Conservation (phyloP, 2,797 vertebrate species). For the Pangasius sanitwongsei region DNA sequence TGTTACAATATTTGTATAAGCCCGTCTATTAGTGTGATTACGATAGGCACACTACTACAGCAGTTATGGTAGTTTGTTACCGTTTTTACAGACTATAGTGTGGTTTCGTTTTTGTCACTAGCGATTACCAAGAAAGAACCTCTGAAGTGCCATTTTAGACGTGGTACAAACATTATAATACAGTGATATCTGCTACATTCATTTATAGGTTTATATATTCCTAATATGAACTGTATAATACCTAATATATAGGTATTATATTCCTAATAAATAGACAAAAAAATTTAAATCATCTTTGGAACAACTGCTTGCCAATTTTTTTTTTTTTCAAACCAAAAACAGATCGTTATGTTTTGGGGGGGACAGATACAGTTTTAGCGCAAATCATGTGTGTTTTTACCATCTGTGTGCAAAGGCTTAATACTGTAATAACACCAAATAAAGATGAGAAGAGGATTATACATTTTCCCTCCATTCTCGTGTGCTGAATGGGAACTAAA, state of each 20-base stretch:
- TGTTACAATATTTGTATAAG: neutral
- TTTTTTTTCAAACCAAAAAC: neutral
- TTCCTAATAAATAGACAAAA: neutral
- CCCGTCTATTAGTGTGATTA: neutral
- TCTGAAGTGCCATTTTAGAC: neutral
- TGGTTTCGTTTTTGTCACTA: neutral
- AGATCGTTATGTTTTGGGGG: neutral
- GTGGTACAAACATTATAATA: neutral
- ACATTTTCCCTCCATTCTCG: too few relatives aligned
- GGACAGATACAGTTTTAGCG: neutral
- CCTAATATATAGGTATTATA: too few relatives aligned
- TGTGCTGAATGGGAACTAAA: neutral
- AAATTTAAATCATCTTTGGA: neutral
- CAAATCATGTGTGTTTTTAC: neutral
- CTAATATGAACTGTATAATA: neutral
- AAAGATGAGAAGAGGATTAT: neutral
- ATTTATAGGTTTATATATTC: neutral
- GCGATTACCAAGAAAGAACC: neutral
- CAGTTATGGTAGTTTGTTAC: neutral
- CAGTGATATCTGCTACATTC: neutral
- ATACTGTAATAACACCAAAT: neutral
- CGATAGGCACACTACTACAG: too few relatives aligned
- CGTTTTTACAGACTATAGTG: neutral
- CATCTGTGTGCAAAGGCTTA: neutral
- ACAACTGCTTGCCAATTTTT: neutral